A percentile compares a stretch with the other conserved stretches of the same genome.
Evolutionary conservation across 2,888 invertebrate genomes (phyloP).

Genomic region (Argyresthia albistria): DNA sequence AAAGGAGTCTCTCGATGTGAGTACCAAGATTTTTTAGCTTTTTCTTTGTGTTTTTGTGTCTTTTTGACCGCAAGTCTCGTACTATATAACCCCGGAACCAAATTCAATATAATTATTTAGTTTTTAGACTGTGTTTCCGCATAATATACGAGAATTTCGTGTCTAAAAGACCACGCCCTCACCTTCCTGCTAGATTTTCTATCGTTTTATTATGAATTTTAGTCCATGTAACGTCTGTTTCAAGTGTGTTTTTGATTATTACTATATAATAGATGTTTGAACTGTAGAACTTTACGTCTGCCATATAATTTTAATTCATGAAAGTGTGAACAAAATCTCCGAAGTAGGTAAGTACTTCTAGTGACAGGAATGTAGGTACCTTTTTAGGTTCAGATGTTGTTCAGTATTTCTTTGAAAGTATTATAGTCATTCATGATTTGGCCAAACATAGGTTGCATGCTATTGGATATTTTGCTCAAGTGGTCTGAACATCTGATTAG

Average conservation of each 20-base stretch:
- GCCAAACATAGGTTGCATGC: too few species aligned
- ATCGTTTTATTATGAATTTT: background rate
- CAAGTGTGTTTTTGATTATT: conserved; percentile 5
- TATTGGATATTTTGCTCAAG: too few species aligned
- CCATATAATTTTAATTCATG: conserved; percentile 10
- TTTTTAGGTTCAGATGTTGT: background rate
- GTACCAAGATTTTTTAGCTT: conserved; percentile 28
- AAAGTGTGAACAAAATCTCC: conserved; percentile 3
- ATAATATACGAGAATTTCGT: conserved; percentile 10
- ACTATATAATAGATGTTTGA: conserved; percentile 4
- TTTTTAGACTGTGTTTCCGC: conserved; percentile 3
- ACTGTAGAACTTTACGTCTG: conserved; percentile 4
- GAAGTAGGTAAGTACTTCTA: background rate
- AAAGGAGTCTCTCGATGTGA: conserved; percentile 67
- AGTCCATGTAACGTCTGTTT: background rate
- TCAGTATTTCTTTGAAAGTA: background rate
- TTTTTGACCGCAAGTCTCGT: too few species aligned
- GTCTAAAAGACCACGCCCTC: conserved; percentile 20
- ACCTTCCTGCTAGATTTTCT: conserved; percentile 2
- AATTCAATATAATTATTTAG: background rate
- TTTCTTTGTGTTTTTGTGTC: conserved; percentile 2
- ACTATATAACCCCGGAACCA: too few species aligned
- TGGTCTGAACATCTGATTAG: too few species aligned
- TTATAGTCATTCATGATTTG: too few species aligned
- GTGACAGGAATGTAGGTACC: background rate